These are phyloP conservation scores for Odontocerum albicorne DNA, from an alignment of 2,888 invertebrate species.

Conservation along the genomic window DNA sequence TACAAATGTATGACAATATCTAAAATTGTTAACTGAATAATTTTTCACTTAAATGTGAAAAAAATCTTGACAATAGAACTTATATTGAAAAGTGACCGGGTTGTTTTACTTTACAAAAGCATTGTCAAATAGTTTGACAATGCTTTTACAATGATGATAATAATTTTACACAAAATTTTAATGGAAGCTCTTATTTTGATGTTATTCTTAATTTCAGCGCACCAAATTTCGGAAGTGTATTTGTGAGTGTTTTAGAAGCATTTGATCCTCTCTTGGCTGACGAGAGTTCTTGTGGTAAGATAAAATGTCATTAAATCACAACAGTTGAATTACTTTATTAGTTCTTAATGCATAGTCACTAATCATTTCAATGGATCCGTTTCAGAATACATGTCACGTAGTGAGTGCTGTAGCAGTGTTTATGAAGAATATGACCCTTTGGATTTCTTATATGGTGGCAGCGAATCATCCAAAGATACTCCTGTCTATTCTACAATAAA, in stretches of 20 bases:
- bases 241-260: constrained; percentile 77
- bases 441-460: constrained; percentile 56
- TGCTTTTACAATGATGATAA: no score
- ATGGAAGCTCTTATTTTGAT: constrained; percentile 6
- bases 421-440: constrained; percentile 57
- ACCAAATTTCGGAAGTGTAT: constrained; percentile 52
- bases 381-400: constrained; percentile 49
- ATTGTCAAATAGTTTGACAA: no score
- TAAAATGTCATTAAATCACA: no score
- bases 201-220: constrained; percentile 18
- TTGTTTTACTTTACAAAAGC: no score
- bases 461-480: constrained; percentile 50
- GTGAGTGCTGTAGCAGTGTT: constrained; percentile 53
- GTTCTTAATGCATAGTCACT: no score
- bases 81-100: no score
- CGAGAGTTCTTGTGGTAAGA: constrained; percentile 59
- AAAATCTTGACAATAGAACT: no score
- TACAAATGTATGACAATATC: no score
- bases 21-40: no score
- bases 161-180: not conserved
- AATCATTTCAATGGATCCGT: no score
- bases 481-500: constrained; percentile 51
- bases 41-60: no score
- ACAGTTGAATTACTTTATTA: no score
- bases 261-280: constrained; percentile 83